Evolutionary conservation across 2,797 vertebrate genomes (phyloP).

Genomic region (Hybognathus amarus): DNA sequence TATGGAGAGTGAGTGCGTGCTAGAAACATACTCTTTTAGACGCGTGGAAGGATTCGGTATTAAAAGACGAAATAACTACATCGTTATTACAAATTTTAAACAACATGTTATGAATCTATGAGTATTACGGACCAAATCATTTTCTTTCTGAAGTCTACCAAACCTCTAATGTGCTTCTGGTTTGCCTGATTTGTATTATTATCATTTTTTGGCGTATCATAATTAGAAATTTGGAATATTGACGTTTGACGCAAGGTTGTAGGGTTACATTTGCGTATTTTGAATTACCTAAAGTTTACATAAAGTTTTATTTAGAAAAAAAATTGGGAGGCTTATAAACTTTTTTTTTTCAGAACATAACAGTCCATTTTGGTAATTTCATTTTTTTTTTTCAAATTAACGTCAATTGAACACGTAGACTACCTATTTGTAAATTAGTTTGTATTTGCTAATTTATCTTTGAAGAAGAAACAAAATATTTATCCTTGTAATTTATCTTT

Average conservation of each 20-base stretch:
- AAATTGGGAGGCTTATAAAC: too few relatives aligned
- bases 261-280: background rate
- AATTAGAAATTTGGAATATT: background rate
- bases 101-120: background rate
- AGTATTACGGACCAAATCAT: too few relatives aligned
- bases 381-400: background rate
- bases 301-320: background rate
- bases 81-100: too few relatives aligned
- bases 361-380: background rate
- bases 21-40: background rate
- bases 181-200: too few relatives aligned
- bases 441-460: background rate
- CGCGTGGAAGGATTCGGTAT: background rate
- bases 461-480: background rate
- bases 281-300: background rate
- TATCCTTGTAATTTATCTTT: background rate
- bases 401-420: background rate
- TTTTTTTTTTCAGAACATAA: background rate
- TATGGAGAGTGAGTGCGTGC: background rate
- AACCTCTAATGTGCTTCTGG: background rate
- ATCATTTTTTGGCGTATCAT: background rate
- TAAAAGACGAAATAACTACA: background rate
- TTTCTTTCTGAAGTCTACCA: background rate
- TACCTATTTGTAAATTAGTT: background rate
- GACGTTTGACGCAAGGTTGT: background rate